Percentiles rank a stretch among this genome's conserved stretches.
phyloP scores from a whole-genome alignment of 2,888 invertebrate species.

The Hirudinaria manillensis region DNA sequence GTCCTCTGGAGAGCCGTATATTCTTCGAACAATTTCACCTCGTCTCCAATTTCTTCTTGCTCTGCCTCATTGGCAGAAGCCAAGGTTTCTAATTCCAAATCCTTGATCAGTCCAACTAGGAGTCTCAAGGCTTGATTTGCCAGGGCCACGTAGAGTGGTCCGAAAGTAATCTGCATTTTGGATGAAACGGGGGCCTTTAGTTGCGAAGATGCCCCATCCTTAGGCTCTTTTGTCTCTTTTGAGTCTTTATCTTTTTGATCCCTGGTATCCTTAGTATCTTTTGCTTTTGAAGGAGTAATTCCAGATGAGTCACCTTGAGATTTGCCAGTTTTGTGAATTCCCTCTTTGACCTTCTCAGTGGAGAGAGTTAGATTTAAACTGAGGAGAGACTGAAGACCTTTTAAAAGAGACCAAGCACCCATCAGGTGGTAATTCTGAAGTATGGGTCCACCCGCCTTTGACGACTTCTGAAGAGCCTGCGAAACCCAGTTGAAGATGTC shows the following conservation, averaged over 20 bases:
- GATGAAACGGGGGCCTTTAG: background rate
- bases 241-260: background rate
- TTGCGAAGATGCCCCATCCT: background rate
- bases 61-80: background rate
- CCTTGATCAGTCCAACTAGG: slow-evolving; percentile 68
- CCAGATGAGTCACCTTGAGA: slow-evolving; percentile 11
- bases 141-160: slow-evolving; percentile 80
- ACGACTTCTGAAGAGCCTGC: slow-evolving; percentile 73
- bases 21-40: slow-evolving; percentile 40
- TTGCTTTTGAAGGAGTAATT: background rate
- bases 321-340: slow-evolving; percentile 21
- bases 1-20: slow-evolving; percentile 59
- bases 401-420: slow-evolving; percentile 78
- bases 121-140: slow-evolving; percentile 77
- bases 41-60: slow-evolving; percentile 12
- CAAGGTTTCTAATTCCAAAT: slow-evolving; percentile 66
- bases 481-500: slow-evolving; percentile 78
- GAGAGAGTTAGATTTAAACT: slow-evolving; percentile 34
- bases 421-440: slow-evolving; percentile 83
- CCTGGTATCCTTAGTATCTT: slow-evolving; percentile 7
- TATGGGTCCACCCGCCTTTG: slow-evolving; percentile 72
- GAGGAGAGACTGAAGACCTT: slow-evolving; percentile 68
- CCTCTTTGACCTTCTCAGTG: slow-evolving; percentile 35
- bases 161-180: slow-evolving; percentile 47
- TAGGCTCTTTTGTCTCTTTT: background rate